phyloP scores from a whole-genome alignment of 1,140 invertebrate species.

The Nylanderia fulva region DNA sequence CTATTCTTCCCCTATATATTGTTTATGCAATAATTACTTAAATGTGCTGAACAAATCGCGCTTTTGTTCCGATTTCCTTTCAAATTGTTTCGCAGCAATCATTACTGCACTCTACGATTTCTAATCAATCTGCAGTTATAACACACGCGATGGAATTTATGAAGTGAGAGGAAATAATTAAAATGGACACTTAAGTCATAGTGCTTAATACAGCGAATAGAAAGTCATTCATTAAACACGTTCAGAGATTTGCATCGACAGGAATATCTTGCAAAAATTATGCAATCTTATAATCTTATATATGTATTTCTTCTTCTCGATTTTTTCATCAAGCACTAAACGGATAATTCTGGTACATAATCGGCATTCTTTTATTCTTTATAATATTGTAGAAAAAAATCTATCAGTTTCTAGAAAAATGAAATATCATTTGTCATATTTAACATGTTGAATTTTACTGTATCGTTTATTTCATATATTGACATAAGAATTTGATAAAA shows the following conservation, averaged over 20 bases:
- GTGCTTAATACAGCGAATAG: slow-evolving; percentile 12
- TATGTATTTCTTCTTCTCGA: too few relatives aligned
- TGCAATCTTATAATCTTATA: not conserved
- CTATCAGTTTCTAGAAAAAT: not conserved
- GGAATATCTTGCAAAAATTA: not conserved
- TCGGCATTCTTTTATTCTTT: not conserved
- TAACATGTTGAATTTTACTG: not conserved
- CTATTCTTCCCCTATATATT: not conserved
- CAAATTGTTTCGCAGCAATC: not conserved
- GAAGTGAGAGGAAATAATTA: not conserved
- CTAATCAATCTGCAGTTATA: not conserved
- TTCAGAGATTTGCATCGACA: not conserved
- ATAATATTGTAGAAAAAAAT: not conserved
- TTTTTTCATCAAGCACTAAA: not conserved
- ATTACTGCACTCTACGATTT: not conserved
- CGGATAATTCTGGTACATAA: not conserved
- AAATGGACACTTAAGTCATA: not conserved
- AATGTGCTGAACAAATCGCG: not conserved
- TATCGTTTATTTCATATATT: not conserved
- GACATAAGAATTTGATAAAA: not conserved
- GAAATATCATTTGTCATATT: not conserved
- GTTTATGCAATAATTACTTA: not conserved
- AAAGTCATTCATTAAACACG: slow-evolving; percentile 28
- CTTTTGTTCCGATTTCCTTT: not conserved
- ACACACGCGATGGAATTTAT: not conserved